phyloP scores from a whole-genome alignment of 2,888 invertebrate genomes.

The Argyresthia goedartella region DNA sequence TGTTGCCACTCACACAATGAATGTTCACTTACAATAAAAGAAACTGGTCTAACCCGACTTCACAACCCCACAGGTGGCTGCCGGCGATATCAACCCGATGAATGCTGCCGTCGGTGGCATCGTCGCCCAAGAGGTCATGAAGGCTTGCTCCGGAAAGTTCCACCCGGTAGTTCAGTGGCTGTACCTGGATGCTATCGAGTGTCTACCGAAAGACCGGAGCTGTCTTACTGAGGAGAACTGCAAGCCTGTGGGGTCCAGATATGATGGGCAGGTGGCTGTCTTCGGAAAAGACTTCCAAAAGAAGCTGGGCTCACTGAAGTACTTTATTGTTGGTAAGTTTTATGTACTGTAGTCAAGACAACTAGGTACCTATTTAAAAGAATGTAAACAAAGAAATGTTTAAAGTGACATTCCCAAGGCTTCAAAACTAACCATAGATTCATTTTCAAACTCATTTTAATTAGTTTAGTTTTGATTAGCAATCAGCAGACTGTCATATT shows the following conservation, averaged over 20 bases:
- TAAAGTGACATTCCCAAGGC: too few relatives aligned
- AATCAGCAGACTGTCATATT: too few relatives aligned
- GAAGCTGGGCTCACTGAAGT: slow-evolving; percentile 82
- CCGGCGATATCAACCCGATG: slow-evolving; percentile 89
- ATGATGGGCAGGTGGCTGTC: slow-evolving; percentile 93
- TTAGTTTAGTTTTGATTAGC: too few relatives aligned
- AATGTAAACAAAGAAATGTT: too few relatives aligned
- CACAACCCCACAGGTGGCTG: slow-evolving; percentile 52
- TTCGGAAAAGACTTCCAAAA: slow-evolving; percentile 94
- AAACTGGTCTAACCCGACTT: too few relatives aligned
- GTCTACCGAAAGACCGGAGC: slow-evolving; percentile 79
- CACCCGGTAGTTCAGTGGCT: slow-evolving; percentile 93
- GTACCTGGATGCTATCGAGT: slow-evolving; percentile 96
- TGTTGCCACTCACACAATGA: too few relatives aligned
- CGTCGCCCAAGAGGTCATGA: slow-evolving; percentile 99
- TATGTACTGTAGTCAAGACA: too few relatives aligned
- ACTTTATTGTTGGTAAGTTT: slow-evolving; percentile 76
- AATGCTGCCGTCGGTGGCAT: slow-evolving; percentile 96
- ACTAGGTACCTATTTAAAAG: too few relatives aligned
- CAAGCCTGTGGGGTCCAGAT: slow-evolving; percentile 77
- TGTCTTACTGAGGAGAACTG: slow-evolving; percentile 80
- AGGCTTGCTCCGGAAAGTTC: slow-evolving; percentile 97
- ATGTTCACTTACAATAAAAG: too few relatives aligned
- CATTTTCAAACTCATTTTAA: too few relatives aligned
- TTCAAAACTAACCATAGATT: too few relatives aligned